Evolutionary conservation across 2,888 invertebrate species (phyloP).

Genomic region (Trachelus tabidus): DNA sequence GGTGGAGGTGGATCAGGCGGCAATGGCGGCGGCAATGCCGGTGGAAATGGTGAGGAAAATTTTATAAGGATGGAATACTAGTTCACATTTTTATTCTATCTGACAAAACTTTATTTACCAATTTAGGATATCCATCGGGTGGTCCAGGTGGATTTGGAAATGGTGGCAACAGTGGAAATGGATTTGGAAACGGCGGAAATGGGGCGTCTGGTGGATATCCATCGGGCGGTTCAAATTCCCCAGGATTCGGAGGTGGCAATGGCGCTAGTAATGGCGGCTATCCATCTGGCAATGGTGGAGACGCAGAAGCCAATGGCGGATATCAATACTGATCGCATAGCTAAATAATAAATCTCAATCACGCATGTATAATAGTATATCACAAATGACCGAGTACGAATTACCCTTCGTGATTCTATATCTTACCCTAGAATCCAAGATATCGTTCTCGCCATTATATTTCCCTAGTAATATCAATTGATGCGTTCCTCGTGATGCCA

Average conservation of each 20-base stretch:
- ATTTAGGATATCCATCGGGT: slow-evolving; percentile 38
- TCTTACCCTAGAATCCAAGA: background rate
- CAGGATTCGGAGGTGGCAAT: slow-evolving; percentile 17
- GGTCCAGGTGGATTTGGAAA: slow-evolving; percentile 22
- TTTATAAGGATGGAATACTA: background rate
- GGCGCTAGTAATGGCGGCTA: slow-evolving; percentile 42
- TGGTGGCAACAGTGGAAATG: slow-evolving; percentile 34
- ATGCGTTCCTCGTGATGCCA: background rate
- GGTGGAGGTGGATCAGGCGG: slow-evolving; percentile 37
- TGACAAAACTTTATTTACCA: slow-evolving; percentile 28
- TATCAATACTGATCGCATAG: slow-evolving; percentile 57
- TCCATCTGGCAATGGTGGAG: slow-evolving; percentile 59
- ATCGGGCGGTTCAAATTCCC: slow-evolving; percentile 39
- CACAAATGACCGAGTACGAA: background rate
- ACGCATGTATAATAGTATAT: background rate
- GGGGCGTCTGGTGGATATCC: slow-evolving; percentile 48
- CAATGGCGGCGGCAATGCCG: slow-evolving; percentile 40
- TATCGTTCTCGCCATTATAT: background rate
- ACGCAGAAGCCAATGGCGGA: slow-evolving; percentile 60
- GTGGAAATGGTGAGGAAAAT: slow-evolving; percentile 32
- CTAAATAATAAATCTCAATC: slow-evolving; percentile 1
- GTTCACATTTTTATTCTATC: slow-evolving; percentile 5
- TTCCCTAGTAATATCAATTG: background rate
- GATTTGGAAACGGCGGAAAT: slow-evolving; percentile 31
- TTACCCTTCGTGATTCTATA: background rate